Conservation (phyloP, 2,113 vertebrate species). For the Cyprinodon tularosa region DNA sequence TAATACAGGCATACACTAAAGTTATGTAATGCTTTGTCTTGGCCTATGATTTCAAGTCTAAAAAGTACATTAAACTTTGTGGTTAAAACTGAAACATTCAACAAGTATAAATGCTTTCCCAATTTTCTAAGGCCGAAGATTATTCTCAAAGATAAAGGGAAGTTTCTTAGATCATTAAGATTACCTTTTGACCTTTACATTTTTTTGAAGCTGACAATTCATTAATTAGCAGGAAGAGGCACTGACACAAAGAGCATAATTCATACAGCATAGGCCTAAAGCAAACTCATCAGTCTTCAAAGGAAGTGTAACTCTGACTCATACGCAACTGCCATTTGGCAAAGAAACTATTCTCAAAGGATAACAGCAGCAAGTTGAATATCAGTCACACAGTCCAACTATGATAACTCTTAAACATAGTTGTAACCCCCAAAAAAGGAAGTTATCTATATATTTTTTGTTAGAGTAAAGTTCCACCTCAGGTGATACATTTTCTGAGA, state of each 20-base stretch:
- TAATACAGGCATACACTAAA: too few relatives aligned
- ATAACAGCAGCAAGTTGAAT: slow-evolving; percentile 25
- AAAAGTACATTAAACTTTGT: slow-evolving; percentile 20
- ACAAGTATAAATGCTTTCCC: slow-evolving; percentile 1
- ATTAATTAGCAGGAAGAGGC: slow-evolving; percentile 41
- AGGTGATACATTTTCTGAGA: neutral
- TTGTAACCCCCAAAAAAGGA: slow-evolving; percentile 14
- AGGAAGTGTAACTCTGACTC: slow-evolving; percentile 48
- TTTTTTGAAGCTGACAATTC: slow-evolving; percentile 36
- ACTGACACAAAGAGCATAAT: slow-evolving; percentile 74
- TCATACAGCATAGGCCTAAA: slow-evolving; percentile 59
- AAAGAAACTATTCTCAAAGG: slow-evolving; percentile 62
- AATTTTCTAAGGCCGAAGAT: neutral
- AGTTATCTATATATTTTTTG: slow-evolving; percentile 37
- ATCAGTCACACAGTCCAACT: slow-evolving; percentile 58
- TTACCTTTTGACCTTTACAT: slow-evolving; percentile 67
- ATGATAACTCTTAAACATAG: slow-evolving; percentile 22
- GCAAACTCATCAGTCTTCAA: slow-evolving; percentile 72
- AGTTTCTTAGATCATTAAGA: slow-evolving; percentile 6
- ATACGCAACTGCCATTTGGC: slow-evolving; percentile 40
- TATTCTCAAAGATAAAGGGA: neutral
- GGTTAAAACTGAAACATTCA: slow-evolving; percentile 14
- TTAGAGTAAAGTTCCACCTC: slow-evolving; percentile 18
- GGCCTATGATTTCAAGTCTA: slow-evolving; percentile 6
- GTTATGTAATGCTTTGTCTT: neutral